Conservation (phyloP, 2,113 vertebrate genomes). For the Gila orcuttii region DNA sequence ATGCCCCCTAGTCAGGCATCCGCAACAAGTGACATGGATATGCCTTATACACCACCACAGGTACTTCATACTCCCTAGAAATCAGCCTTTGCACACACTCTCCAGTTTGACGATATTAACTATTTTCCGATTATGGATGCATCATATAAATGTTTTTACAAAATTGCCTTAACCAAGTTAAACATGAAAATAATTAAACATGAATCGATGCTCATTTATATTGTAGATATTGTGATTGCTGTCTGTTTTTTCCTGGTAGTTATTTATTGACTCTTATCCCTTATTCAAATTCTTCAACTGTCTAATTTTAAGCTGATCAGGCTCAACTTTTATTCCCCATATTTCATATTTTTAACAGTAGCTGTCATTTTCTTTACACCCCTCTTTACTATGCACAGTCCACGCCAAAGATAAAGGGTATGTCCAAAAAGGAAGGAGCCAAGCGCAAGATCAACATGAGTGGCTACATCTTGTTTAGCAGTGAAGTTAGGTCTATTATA, state of each 20-base stretch:
- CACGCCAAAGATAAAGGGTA: conserved; percentile 92
- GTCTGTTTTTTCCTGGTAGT: neutral
- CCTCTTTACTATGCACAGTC: conserved; percentile 75
- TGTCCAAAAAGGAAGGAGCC: conserved; percentile 94
- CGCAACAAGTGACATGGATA: conserved; percentile 85
- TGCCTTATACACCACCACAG: conserved; percentile 94
- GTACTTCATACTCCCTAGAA: conserved; percentile 65
- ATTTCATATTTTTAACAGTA: neutral
- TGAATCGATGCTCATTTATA: neutral
- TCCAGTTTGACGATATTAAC: neutral
- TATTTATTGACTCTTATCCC: neutral
- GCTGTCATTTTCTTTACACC: neutral
- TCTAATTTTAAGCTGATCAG: neutral
- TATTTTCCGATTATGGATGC: neutral
- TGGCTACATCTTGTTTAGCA: conserved; percentile 98
- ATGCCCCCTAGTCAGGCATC: conserved; percentile 91
- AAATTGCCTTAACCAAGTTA: neutral
- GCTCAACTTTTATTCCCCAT: neutral
- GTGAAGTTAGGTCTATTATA: conserved; percentile 97
- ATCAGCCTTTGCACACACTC: neutral
- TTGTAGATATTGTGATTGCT: neutral
- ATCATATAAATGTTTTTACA: neutral
- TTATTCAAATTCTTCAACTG: neutral
- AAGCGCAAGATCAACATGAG: conserved; percentile 99
- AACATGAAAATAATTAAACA: neutral